Percentiles rank a stretch among this genome's conserved stretches.
phyloP scores from a whole-genome alignment of 2,113 vertebrate species.

The Stigmatopora nigra region DNA sequence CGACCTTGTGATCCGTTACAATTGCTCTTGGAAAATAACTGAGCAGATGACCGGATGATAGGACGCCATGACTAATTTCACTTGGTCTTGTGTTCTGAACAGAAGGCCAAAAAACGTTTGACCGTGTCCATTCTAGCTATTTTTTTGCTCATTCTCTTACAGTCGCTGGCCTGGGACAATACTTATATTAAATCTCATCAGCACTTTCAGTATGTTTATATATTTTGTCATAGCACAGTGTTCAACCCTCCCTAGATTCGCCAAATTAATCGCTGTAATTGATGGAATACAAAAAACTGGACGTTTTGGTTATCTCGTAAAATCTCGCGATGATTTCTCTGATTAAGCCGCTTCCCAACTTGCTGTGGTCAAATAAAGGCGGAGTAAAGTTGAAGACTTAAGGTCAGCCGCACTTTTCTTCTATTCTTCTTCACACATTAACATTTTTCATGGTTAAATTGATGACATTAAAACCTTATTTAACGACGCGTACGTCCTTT shows the following conservation, averaged over 20 bases:
- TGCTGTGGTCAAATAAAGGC: not conserved
- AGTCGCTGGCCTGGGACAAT: not conserved
- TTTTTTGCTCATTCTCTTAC: not conserved
- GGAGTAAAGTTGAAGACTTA: not conserved
- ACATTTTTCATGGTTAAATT: not conserved
- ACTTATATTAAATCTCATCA: not conserved
- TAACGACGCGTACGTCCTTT: not conserved
- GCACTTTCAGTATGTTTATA: not conserved
- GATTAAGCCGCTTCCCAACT: not conserved
- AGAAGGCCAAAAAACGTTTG: not conserved
- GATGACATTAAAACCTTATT: accelerated
- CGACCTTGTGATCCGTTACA: not conserved
- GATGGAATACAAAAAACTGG: too few species aligned
- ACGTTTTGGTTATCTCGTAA: constrained; percentile 1
- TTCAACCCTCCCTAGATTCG: too few species aligned
- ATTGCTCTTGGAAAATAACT: not conserved
- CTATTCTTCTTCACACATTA: not conserved
- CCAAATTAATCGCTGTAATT: too few species aligned
- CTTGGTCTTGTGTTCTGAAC: not conserved
- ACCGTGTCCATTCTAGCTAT: not conserved
- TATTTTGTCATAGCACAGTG: too few species aligned
- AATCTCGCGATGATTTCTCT: constrained; percentile 26
- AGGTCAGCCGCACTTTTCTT: constrained; percentile 26
- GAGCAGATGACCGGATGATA: not conserved
- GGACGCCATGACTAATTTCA: not conserved